Conservation (phyloP, 2,113 vertebrate species). For the Rhineura floridana region DNA sequence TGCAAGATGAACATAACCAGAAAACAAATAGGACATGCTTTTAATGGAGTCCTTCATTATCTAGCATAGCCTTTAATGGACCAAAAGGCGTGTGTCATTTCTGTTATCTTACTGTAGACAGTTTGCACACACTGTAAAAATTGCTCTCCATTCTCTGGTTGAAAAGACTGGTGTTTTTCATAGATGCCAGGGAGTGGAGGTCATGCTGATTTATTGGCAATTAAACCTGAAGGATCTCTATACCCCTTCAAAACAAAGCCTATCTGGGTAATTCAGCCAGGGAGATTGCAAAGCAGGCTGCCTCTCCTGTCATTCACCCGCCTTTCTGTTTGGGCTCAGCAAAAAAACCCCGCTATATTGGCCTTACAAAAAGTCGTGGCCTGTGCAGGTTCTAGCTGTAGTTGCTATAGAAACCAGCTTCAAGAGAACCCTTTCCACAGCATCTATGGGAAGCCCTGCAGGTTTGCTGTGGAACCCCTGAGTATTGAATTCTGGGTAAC, state of each 20-base stretch:
- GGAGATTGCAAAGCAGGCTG: conserved; percentile 62
- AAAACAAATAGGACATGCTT: conserved; percentile 85
- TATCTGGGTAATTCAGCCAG: conserved; percentile 69
- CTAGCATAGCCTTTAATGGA: conserved; percentile 80
- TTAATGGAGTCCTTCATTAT: conserved; percentile 92
- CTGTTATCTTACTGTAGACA: conserved; percentile 86
- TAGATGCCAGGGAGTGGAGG: conserved; percentile 82
- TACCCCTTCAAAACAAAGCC: conserved; percentile 80
- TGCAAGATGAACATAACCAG: conserved; percentile 73
- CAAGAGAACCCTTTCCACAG: conserved; percentile 1
- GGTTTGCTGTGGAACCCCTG: neutral
- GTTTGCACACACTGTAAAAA: conserved; percentile 85
- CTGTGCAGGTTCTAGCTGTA: conserved; percentile 43
- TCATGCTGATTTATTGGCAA: conserved; percentile 96
- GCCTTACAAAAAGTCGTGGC: conserved; percentile 70
- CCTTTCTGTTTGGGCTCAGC: conserved; percentile 66
- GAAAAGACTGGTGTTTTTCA: conserved; percentile 88
- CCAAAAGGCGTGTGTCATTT: conserved; percentile 74
- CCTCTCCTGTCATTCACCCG: conserved; percentile 56
- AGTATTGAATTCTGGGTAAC: neutral
- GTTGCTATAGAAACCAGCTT: conserved; percentile 24
- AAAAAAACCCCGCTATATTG: conserved; percentile 72
- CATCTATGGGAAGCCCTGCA: neutral
- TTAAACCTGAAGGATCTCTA: conserved; percentile 93
- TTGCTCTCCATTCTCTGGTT: conserved; percentile 93